A percentile compares a stretch with the other conserved stretches of the same genome.
These are phyloP conservation scores for Achlya flavicornis DNA, from an alignment of 2,888 invertebrate species.

Conservation along the genomic window DNA sequence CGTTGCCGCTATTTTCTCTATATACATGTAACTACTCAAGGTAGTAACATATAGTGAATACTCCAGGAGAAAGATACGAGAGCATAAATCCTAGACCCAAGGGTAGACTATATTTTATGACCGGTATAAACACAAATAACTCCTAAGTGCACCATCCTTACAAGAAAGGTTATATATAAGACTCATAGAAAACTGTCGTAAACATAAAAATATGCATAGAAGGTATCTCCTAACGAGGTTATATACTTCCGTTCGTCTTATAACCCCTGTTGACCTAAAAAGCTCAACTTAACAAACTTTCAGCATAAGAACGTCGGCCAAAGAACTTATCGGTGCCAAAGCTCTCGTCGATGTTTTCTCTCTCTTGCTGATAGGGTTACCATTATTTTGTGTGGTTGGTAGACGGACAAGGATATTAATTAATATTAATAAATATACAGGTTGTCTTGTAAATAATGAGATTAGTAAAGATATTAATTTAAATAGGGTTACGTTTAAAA, in stretches of 20 bases:
- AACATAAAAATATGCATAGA: conserved; percentile 1
- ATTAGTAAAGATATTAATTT: no score
- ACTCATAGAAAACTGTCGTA: neutral
- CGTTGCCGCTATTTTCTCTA: no score
- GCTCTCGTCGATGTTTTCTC: conserved; percentile 1
- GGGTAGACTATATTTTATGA: neutral
- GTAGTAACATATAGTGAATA: no score
- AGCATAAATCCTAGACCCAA: neutral
- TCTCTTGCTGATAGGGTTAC: neutral
- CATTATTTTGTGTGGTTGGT: neutral
- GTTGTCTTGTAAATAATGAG: no score
- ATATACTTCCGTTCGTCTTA: neutral
- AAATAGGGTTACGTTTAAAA: no score
- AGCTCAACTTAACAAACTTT: conserved; percentile 9
- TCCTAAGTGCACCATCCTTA: no score
- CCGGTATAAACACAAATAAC: neutral
- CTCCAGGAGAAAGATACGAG: no score
- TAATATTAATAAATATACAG: neutral
- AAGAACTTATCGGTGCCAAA: conserved; percentile 4
- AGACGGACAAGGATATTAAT: neutral
- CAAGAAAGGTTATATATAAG: neutral
- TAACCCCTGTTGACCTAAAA: conserved; percentile 6
- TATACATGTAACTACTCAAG: no score
- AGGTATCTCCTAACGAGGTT: neutral
- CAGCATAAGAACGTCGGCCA: neutral